Base-by-base conservation (phyloP, 2,113 vertebrate species). In the Cyanoramphus novaezelandiae region DNA sequence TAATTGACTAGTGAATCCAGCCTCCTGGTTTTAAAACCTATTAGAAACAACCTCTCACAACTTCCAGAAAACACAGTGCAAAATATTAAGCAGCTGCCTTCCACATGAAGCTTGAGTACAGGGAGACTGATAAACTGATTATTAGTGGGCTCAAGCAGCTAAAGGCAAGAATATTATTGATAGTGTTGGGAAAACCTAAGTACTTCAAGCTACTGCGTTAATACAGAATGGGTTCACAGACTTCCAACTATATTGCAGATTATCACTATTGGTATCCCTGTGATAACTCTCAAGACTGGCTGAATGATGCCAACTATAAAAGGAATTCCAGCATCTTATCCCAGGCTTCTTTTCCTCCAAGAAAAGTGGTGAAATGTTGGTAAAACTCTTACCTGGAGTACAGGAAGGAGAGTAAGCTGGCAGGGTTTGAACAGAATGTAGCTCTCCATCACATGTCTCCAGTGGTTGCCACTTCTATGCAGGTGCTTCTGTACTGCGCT, bases 391-490 rank as follows among this genome's bases (percentile, higher is more conserved):
- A 39, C 49, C 55, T 31, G 57, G 28, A 81, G 24, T 24, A 39
- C 0, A 3, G 29, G 14, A 67, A 75, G 10, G 5, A 82, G 50
- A 37, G 44, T 24, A 63, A 70, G 10, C 16, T 52, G 43, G 8
- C 37, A 52, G n/a, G 21, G 13, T 68, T 82, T 75, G 35, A 29
- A 68, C 46, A 62, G 20, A 53, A 31, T 4, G 7, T 3, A n/a
- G 31, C 12, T 63, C 37, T 84, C 59, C 12, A 9, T 14, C 2
- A 4, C 2, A 4, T 3, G 7, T 31, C 49, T 44, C 13, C 68
- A 12, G 37, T 4, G 15, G 20, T 4, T 77, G 44, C 68, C 29
- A 5, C 11, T 21, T 31, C 20, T n/a, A 27, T 0, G 0, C 35
- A 33, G 27, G 17, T 69, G 28, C 29, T 72, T 72, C 63, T 47